phyloP scores from a whole-genome alignment of 2,113 vertebrate genomes.

The Nipponia nippon region DNA sequence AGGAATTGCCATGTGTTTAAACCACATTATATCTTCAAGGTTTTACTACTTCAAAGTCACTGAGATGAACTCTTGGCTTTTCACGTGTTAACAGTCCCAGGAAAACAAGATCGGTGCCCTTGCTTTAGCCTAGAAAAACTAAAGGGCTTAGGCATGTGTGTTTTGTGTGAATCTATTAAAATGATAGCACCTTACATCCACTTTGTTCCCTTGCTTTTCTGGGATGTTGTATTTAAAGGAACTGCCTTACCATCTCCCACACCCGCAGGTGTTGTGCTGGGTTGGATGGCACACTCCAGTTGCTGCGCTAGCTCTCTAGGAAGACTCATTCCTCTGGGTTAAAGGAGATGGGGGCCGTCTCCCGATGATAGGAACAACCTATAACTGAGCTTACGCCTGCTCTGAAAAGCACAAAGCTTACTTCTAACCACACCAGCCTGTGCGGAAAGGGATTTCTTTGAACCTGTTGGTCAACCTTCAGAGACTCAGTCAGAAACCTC shows the following conservation, averaged over 20 bases:
- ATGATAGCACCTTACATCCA: background rate
- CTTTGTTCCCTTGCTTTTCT: background rate
- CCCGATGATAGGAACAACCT: background rate
- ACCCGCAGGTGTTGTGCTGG: background rate
- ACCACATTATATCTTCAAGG: conserved; percentile 71
- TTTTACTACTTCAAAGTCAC: conserved; percentile 68
- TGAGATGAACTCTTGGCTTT: conserved; percentile 52
- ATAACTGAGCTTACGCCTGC: background rate
- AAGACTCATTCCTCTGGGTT: background rate
- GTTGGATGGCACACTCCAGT: background rate
- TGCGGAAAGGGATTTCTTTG: background rate
- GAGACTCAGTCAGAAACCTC: background rate
- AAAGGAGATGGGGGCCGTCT: background rate
- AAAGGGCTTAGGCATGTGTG: background rate
- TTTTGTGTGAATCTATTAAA: background rate
- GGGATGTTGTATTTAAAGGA: background rate
- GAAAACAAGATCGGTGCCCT: conserved; percentile 50
- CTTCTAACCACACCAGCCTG: background rate
- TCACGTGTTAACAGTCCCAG: conserved; percentile 49
- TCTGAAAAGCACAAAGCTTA: background rate
- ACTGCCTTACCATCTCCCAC: background rate
- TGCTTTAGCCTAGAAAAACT: conserved; percentile 30
- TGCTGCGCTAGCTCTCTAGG: background rate
- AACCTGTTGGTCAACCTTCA: background rate
- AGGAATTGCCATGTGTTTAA: conserved; percentile 74